These are phyloP conservation scores for Dynastes hyllus DNA, from an alignment of 2,888 invertebrate species.

Conservation along the genomic window DNA sequence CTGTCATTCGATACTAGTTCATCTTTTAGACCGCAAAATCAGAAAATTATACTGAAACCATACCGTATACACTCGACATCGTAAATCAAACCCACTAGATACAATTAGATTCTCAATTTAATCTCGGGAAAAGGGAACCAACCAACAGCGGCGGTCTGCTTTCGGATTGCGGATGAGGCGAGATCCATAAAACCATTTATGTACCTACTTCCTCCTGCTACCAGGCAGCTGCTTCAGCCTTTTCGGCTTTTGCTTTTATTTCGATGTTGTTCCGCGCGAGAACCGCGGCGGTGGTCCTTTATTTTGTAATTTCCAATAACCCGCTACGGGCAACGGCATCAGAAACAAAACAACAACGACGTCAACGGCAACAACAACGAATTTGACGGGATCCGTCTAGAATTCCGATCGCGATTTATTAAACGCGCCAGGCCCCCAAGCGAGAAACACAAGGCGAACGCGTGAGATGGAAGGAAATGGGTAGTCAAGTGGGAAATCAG, in stretches of 20 bases:
- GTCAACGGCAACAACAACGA: background rate
- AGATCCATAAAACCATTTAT: conserved; percentile 2
- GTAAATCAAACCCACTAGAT: background rate
- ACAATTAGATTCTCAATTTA: conserved; percentile 1
- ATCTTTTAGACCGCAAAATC: too few species aligned
- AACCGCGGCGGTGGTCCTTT: background rate
- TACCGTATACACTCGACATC: too few species aligned
- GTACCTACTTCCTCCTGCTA: background rate
- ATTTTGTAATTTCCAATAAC: conserved; percentile 4
- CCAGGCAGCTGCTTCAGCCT: background rate
- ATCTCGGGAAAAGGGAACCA: background rate
- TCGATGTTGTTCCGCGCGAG: background rate
- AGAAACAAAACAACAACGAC: background rate
- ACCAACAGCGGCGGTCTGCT: background rate
- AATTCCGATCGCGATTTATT: background rate
- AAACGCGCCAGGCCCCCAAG: background rate
- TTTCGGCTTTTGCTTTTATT: background rate
- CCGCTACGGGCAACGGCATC: background rate
- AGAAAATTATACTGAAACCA: too few species aligned
- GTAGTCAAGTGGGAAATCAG: conserved; percentile 2
- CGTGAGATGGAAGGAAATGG: background rate
- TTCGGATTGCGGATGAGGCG: background rate
- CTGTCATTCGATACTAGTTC: too few species aligned
- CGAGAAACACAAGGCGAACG: background rate
- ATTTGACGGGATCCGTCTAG: conserved; percentile 5